These are phyloP conservation scores for Keiferia lycopersicella DNA, from an alignment of 2,888 invertebrate species.

Conservation along the genomic window DNA sequence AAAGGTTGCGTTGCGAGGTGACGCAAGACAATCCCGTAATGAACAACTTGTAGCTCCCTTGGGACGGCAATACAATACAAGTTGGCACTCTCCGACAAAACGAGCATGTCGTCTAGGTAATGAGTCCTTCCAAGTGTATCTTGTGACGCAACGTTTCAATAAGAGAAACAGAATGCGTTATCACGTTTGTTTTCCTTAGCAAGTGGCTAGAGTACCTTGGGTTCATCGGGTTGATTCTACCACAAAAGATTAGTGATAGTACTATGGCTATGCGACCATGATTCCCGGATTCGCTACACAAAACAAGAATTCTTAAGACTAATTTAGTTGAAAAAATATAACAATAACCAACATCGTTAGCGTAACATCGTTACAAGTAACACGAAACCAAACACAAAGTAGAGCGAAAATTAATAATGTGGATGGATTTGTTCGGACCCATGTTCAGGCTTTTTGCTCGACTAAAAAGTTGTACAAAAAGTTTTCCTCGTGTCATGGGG, in stretches of 20 bases:
- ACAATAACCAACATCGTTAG: no score
- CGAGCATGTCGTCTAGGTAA: constrained; percentile 3
- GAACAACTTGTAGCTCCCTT: constrained; percentile 11
- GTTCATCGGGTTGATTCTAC: no score
- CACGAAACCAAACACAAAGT: background rate
- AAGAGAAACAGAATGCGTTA: background rate
- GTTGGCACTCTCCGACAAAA: constrained; percentile 7
- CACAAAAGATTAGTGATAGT: no score
- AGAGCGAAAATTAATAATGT: constrained; percentile 2
- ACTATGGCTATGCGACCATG: no score
- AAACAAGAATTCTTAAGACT: no score
- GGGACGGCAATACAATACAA: background rate
- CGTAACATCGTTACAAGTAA: background rate
- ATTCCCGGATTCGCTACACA: no score
- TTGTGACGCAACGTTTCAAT: background rate
- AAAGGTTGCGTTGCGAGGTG: background rate
- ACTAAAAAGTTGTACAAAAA: constrained; percentile 6
- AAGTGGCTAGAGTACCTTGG: no score
- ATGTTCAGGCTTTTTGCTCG: constrained; percentile 7
- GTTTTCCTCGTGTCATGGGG: constrained; percentile 6
- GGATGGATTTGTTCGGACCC: background rate
- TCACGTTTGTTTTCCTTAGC: background rate
- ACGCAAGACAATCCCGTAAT: constrained; percentile 9
- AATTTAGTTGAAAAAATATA: no score
- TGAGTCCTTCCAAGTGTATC: background rate